These are phyloP conservation scores for Odontomyia ornata DNA, from an alignment of 2,888 invertebrate species.

Conservation along the genomic window DNA sequence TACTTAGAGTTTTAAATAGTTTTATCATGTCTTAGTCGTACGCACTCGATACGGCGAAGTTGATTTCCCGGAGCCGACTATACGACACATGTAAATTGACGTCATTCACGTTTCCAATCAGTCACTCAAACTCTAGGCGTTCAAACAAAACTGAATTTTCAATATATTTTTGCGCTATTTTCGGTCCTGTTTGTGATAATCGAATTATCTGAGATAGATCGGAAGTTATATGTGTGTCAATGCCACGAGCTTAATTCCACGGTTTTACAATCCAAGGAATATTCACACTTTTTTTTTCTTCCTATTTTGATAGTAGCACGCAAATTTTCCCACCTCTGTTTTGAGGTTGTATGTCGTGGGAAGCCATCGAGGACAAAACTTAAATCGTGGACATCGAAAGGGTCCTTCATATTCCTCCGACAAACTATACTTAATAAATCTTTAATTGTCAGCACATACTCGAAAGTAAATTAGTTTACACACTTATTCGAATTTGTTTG, in stretches of 20 bases:
- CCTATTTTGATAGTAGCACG: constrained; percentile 80
- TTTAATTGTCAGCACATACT: constrained; percentile 88
- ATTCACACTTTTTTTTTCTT: constrained; percentile 72
- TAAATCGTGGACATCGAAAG: constrained; percentile 64
- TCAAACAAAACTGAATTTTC: too few species aligned
- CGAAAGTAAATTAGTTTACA: constrained; percentile 93
- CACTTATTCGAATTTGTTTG: constrained; percentile 75
- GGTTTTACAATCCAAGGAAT: constrained; percentile 96
- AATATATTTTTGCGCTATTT: constrained; percentile 86
- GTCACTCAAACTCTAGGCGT: too few species aligned
- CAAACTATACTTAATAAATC: constrained; percentile 78
- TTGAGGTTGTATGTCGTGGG: constrained; percentile 88
- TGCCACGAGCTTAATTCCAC: constrained; percentile 87
- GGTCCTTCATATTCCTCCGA: constrained; percentile 66
- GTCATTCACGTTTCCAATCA: too few species aligned
- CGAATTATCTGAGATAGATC: constrained; percentile 82
- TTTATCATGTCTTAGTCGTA: too few species aligned
- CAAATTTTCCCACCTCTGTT: constrained; percentile 82
- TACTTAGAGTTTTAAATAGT: too few species aligned
- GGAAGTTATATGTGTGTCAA: constrained; percentile 85
- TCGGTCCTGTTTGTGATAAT: constrained; percentile 82
- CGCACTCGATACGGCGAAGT: too few species aligned
- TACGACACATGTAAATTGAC: too few species aligned
- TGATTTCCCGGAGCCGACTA: too few species aligned
- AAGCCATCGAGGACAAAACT: constrained; percentile 77